A percentile compares a stretch with the other conserved stretches of the same genome.
phyloP scores from a whole-genome alignment of 1,140 invertebrate species.

The Drosophila triauraria region DNA sequence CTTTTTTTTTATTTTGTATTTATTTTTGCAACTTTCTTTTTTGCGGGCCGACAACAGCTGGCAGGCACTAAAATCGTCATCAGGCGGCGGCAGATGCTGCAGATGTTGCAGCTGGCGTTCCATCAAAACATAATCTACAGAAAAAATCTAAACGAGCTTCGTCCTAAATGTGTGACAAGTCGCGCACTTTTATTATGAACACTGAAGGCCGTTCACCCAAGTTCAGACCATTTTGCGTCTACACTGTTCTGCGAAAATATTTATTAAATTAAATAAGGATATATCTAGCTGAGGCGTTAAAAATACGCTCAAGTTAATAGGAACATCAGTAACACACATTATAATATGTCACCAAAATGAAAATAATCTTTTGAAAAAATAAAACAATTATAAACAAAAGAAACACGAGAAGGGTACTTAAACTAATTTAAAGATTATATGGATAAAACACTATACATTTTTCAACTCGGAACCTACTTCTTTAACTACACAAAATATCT shows the following conservation, averaged over 20 bases:
- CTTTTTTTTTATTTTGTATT: conserved; percentile 22
- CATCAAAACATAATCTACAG: conserved; percentile 72
- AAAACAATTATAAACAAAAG: no score
- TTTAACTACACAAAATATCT: no score
- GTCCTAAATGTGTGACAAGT: conserved; percentile 75
- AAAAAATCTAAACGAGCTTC: conserved; percentile 73
- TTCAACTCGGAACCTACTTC: no score
- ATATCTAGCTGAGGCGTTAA: no score
- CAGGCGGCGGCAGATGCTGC: conserved; percentile 32
- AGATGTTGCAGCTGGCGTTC: conserved; percentile 39
- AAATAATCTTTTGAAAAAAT: no score
- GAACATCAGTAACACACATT: no score
- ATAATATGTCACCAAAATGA: no score
- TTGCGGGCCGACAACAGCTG: conserved; percentile 38
- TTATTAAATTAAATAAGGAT: no score
- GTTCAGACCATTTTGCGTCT: conserved; percentile 41
- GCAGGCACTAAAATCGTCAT: conserved; percentile 63
- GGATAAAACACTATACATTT: no score
- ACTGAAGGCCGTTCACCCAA: conserved; percentile 43
- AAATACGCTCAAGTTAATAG: no score
- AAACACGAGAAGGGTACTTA: no score
- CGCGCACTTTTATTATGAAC: conserved; percentile 70
- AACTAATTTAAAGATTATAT: no score
- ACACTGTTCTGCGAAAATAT: neutral
- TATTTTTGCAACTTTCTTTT: conserved; percentile 7